phyloP scores from a whole-genome alignment of 2,888 invertebrate genomes.

The Sylvicola fuscatus region DNA sequence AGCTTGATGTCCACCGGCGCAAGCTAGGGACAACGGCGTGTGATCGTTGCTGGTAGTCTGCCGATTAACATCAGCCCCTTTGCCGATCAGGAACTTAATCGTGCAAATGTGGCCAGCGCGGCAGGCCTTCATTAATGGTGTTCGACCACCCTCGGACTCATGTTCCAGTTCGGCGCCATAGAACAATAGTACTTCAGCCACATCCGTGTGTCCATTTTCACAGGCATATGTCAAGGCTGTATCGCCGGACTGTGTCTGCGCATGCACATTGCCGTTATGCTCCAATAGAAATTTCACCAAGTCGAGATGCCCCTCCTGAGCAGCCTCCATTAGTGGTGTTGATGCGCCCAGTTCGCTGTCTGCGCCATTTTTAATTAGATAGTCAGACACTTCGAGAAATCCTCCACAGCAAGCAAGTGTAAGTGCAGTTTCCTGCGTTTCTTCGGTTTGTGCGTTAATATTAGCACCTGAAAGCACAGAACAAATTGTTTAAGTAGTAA shows the following conservation, averaged over 20 bases:
- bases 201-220: constrained; percentile 97
- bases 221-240: constrained; percentile 94
- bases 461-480: constrained; percentile 46
- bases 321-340: constrained; percentile 96
- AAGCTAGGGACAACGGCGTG: constrained; percentile 88
- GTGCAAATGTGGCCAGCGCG: constrained; percentile 91
- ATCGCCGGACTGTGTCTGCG: constrained; percentile 86
- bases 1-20: constrained; percentile 86
- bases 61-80: constrained; percentile 67
- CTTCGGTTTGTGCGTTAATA: constrained; percentile 96
- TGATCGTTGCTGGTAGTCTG: constrained; percentile 92
- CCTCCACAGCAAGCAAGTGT: constrained; percentile 90
- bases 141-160: constrained; percentile 91
- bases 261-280: constrained; percentile 76
- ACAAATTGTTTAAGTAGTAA: not conserved
- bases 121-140: constrained; percentile 96
- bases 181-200: constrained; percentile 77
- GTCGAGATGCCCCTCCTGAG: constrained; percentile 93
- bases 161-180: constrained; percentile 87
- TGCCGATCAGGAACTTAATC: constrained; percentile 83
- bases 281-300: constrained; percentile 60
- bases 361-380: constrained; percentile 85
- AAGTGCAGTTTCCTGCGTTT: constrained; percentile 92
- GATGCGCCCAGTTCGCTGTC: constrained; percentile 88
- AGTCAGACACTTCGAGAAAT: constrained; percentile 87